These are phyloP conservation scores for Cremastinae sp. DNA, from an alignment of 2,888 invertebrate genomes.

Conservation along the genomic window DNA sequence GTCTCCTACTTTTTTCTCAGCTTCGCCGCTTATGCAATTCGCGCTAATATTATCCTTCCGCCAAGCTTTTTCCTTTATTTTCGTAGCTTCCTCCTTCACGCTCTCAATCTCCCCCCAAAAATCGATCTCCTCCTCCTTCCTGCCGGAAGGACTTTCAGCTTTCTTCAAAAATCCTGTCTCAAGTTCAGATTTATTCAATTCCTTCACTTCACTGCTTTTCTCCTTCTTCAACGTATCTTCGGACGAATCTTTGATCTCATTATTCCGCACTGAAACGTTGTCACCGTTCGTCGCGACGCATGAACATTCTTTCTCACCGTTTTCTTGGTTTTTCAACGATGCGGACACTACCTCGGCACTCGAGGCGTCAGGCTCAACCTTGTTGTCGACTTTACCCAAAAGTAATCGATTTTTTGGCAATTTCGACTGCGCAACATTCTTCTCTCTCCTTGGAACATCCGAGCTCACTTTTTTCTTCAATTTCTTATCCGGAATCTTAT, in stretches of 20 bases:
- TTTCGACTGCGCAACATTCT: constrained; percentile 46
- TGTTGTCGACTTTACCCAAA: constrained; percentile 15
- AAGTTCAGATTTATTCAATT: constrained; percentile 51
- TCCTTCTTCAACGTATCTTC: constrained; percentile 74
- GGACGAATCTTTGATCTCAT: background rate
- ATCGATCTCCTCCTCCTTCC: constrained; percentile 71
- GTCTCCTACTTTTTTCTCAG: constrained; percentile 18
- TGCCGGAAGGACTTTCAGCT: constrained; percentile 39
- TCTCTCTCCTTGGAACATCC: constrained; percentile 6
- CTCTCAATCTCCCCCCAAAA: constrained; percentile 77
- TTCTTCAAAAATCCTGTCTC: constrained; percentile 17
- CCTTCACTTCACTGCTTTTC: constrained; percentile 64
- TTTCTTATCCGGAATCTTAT: background rate
- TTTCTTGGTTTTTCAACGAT: constrained; percentile 27
- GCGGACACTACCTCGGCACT: constrained; percentile 49
- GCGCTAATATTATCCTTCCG: constrained; percentile 11
- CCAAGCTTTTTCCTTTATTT: constrained; percentile 62
- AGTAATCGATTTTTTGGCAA: constrained; percentile 30
- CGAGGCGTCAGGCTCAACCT: constrained; percentile 30
- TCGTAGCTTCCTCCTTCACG: no score
- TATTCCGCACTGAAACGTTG: background rate
- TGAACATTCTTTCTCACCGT: constrained; percentile 10
- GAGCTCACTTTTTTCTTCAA: constrained; percentile 10
- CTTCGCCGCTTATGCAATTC: background rate
- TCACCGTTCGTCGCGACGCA: constrained; percentile 15